Percentiles rank a stretch among this genome's conserved stretches.
Conservation (phyloP, 2,888 invertebrate species). For the Zeuzera pyrina region DNA sequence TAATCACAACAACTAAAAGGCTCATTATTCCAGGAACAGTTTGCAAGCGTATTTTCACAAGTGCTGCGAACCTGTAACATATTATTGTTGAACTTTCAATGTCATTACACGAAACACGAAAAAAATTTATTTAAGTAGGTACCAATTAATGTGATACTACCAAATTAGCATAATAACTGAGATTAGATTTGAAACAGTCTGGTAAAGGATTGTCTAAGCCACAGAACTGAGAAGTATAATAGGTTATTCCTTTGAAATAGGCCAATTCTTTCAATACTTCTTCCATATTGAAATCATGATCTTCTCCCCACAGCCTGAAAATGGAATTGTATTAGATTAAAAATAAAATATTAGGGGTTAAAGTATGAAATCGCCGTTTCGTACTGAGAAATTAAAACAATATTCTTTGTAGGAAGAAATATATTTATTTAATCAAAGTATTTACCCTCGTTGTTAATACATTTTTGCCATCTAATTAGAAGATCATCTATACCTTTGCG, state of each 20-base stretch:
- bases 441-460: background rate
- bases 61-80: conserved; percentile 63
- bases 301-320: conserved; percentile 76
- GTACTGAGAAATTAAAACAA: background rate
- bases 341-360: background rate
- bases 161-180: conserved; percentile 72
- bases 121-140: background rate
- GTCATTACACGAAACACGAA: background rate
- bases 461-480: too few relatives aligned
- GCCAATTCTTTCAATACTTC: conserved; percentile 81
- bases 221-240: conserved; percentile 79
- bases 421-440: background rate
- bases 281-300: conserved; percentile 82
- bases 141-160: conserved; percentile 46
- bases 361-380: background rate
- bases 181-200: conserved; percentile 74
- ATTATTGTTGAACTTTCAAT: background rate
- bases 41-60: conserved; percentile 69
- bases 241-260: conserved; percentile 79
- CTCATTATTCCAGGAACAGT: conserved; percentile 75
- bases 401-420: background rate
- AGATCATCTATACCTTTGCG: too few relatives aligned
- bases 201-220: conserved; percentile 63
- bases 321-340: background rate
- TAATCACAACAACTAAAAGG: conserved; percentile 77